Base-by-base conservation (phyloP, 1,140 invertebrate genomes). In the Drosophila oshimai region DNA sequence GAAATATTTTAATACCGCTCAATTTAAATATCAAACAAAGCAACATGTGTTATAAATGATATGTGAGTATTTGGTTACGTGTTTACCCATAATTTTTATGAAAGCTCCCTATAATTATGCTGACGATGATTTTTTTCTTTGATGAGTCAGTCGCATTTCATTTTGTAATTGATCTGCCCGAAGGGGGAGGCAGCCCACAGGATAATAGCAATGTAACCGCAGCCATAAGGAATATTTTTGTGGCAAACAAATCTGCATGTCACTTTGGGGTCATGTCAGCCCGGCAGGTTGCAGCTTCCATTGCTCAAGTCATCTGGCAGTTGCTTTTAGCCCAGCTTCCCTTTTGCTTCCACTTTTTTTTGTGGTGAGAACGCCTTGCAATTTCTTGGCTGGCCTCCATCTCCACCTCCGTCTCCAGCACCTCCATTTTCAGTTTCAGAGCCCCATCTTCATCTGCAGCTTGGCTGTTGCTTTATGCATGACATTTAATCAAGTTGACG, bases 401-500 rank as follows among this genome's bases (percentile, higher is more conserved):
- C 45, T 13, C 53, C 33, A 2, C 15, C 24, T 34, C 7, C 18
- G 18, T 0, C 10, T 10, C 26, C 13, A n/a, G 10, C 6, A 6
- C 15, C 10, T 31, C 31, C 10, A 49, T n/a, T 50, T 34, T 34
- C 44, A 64, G n/a, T n/a, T 64, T 31, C 22, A 15, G 39, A 49
- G 51, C 73, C 64, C 47, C 67, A 61, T 83, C 68, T 58, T 65
- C 28, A 74, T 51, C 74, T 78, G 69, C 76, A 75, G 72, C 51
- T 74, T 69, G 78, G 84, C 76, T 81, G 81, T 76, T 81, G 81
- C 81, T 87, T 86, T 87, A 87, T 87, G 81, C 72, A 81, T 87
- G 81, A 87, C 83, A 87, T 87, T 87, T 87, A 87, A 87, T 87
- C 81, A 87, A 87, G 77, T 87, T 87, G 81, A 87, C 81, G 81